phyloP scores from a whole-genome alignment of 2,888 invertebrate species.

The Charanyca ferruginea region DNA sequence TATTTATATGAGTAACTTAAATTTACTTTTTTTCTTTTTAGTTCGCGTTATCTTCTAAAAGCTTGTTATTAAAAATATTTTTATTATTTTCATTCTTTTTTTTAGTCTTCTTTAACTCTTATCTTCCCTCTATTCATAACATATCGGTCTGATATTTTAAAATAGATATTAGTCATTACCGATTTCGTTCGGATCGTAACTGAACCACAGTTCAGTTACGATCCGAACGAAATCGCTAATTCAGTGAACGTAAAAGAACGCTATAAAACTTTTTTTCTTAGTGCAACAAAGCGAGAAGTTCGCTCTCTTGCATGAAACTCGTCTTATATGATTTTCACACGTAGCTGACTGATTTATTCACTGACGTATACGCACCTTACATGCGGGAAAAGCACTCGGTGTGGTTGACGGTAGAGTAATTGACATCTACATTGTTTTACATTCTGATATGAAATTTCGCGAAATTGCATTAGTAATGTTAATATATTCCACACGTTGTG shows the following conservation, averaged over 20 bases:
- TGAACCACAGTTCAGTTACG: not conserved
- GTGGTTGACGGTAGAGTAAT: constrained; percentile 1
- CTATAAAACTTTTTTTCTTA: not conserved
- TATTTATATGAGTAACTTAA: too few relatives aligned
- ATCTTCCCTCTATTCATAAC: too few relatives aligned
- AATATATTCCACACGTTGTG: constrained; percentile 34
- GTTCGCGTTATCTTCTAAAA: too few relatives aligned
- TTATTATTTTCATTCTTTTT: too few relatives aligned
- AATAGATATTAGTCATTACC: too few relatives aligned
- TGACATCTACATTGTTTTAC: constrained; percentile 13
- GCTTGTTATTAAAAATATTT: too few relatives aligned
- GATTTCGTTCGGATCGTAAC: too few relatives aligned
- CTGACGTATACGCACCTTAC: not conserved
- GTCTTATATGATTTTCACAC: not conserved
- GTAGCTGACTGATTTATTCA: constrained; percentile 1
- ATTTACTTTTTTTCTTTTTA: too few relatives aligned
- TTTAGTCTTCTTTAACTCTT: too few relatives aligned
- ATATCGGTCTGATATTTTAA: too few relatives aligned
- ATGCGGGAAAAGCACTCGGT: constrained; percentile 13
- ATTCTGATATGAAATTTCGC: constrained; percentile 26
- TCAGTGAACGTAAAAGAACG: not conserved
- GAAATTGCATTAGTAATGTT: constrained; percentile 44
- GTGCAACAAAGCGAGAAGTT: not conserved
- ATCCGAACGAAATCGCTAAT: not conserved
- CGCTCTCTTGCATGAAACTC: not conserved